phyloP scores from a whole-genome alignment of 2,797 vertebrate genomes.

The Rhodeus uyekii region DNA sequence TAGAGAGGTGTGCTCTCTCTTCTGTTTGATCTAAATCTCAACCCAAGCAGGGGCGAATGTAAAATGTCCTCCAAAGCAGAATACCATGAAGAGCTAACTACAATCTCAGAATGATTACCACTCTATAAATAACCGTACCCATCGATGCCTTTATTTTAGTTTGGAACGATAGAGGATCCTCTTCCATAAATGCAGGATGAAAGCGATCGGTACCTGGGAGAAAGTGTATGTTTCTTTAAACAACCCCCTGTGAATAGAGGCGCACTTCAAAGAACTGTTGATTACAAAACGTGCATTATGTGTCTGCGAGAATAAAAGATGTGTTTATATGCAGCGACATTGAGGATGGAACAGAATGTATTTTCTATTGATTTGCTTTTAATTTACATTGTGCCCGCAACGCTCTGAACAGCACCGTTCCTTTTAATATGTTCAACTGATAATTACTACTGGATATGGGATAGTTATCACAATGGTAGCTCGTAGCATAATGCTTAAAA shows the following conservation, averaged over 20 bases:
- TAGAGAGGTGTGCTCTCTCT: slow-evolving; percentile 6
- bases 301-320: not conserved
- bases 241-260: not conserved
- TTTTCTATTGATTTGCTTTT: slow-evolving; percentile 54
- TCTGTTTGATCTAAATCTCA: slow-evolving; percentile 47
- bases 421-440: not conserved
- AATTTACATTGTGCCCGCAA: slow-evolving; percentile 53
- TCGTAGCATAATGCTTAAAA: not conserved
- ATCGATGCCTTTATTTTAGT: slow-evolving; percentile 55
- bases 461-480: slow-evolving; percentile 5
- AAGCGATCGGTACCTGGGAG: slow-evolving; percentile 27
- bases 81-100: slow-evolving; percentile 60
- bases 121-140: slow-evolving; percentile 38
- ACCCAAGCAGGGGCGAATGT: slow-evolving; percentile 54
- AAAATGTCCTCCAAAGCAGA: slow-evolving; percentile 54
- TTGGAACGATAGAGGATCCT: slow-evolving; percentile 16
- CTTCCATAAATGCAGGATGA: slow-evolving; percentile 39
- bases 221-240: slow-evolving; percentile 38
- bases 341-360: slow-evolving; percentile 36
- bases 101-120: slow-evolving; percentile 35
- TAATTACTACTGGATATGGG: not conserved
- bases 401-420: slow-evolving; percentile 10
- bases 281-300: slow-evolving; percentile 24
- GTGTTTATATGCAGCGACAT: slow-evolving; percentile 30
- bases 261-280: slow-evolving; percentile 29